Conservation (phyloP, 2,113 vertebrate species). For the Cichladusa arquata region DNA sequence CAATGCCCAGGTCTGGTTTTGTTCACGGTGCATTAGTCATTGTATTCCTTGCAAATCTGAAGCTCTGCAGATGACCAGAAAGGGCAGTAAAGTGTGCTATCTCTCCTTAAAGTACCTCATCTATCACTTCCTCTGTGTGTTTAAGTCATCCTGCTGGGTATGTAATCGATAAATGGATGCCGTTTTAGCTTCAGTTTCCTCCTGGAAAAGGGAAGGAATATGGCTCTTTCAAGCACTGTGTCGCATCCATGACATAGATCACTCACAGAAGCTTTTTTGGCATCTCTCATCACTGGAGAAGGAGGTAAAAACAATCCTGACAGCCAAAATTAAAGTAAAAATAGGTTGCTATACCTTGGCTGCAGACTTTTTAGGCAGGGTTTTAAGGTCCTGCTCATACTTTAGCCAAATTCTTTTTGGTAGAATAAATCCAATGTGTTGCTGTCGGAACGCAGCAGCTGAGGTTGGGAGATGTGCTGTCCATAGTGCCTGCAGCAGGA, state of each 20-base stretch:
- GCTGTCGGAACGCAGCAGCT: neutral
- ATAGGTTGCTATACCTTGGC: neutral
- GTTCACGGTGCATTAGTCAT: neutral
- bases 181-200: neutral
- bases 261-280: neutral
- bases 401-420: neutral
- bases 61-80: neutral
- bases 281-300: neutral
- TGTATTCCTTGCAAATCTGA: neutral
- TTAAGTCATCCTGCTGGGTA: neutral
- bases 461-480: neutral
- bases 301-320: neutral
- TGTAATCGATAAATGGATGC: neutral
- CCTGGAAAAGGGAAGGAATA: neutral
- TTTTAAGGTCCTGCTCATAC: neutral
- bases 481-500: neutral
- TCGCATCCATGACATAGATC: neutral
- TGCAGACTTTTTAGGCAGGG: neutral
- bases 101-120: constrained; percentile 27
- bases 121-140: neutral
- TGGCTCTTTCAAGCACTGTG: neutral
- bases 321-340: neutral
- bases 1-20: neutral
- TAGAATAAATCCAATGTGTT: neutral
- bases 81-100: neutral